These are phyloP conservation scores for Plemyria rubiginata DNA, from an alignment of 2,888 invertebrate genomes.

Conservation along the genomic window DNA sequence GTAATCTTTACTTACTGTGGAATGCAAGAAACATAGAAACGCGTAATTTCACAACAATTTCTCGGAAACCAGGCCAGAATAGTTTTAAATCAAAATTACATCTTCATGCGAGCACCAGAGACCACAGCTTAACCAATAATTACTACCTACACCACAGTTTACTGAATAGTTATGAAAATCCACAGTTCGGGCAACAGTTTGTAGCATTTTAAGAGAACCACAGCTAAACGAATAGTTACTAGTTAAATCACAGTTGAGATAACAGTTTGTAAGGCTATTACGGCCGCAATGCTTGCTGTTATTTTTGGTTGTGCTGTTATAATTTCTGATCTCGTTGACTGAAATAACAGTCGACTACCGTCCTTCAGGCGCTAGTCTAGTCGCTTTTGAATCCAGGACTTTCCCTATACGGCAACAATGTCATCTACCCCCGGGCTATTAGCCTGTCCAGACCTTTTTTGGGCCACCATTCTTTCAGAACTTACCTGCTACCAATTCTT, in stretches of 20 bases:
- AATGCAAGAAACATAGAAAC: slow-evolving; percentile 18
- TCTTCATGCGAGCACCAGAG: slow-evolving; percentile 16
- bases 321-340: too few relatives aligned
- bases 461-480: too few relatives aligned
- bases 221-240: not conserved
- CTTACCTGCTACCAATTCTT: too few relatives aligned
- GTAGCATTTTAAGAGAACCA: slow-evolving; percentile 16
- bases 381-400: too few relatives aligned
- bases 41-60: slow-evolving; percentile 18
- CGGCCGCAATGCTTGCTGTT: slow-evolving; percentile 48
- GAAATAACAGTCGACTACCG: too few relatives aligned
- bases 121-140: slow-evolving; percentile 10
- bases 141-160: slow-evolving; percentile 5
- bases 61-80: slow-evolving; percentile 27
- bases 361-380: too few relatives aligned
- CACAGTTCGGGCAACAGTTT: slow-evolving; percentile 15
- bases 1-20: slow-evolving; percentile 24
- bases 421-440: too few relatives aligned
- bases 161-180: too few relatives aligned
- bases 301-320: slow-evolving; percentile 57
- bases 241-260: slow-evolving; percentile 1
- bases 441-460: too few relatives aligned
- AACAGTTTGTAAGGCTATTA: slow-evolving; percentile 30
- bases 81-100: slow-evolving; percentile 28
- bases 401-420: too few relatives aligned